Percentiles rank a stretch among this genome's conserved stretches.
phyloP scores from a whole-genome alignment of 2,113 vertebrate genomes.

The Calidris pugnax region DNA sequence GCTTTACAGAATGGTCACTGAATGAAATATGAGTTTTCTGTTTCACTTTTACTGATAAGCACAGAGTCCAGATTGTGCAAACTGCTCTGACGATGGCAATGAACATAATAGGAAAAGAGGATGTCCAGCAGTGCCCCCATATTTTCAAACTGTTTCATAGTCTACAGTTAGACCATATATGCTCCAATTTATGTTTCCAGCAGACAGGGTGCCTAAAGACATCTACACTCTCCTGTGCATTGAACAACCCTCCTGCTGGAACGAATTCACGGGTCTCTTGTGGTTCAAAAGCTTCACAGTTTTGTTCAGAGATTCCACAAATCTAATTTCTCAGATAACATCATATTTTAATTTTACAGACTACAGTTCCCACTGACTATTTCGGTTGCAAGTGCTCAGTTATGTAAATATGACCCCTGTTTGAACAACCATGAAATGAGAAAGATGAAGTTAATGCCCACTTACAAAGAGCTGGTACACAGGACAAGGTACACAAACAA shows the following conservation, averaged over 20 bases:
- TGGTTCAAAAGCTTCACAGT: background rate
- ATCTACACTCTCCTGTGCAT: background rate
- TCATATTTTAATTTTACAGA: background rate
- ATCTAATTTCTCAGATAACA: background rate
- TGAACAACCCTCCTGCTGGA: background rate
- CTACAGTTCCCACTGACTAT: background rate
- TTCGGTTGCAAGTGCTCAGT: background rate
- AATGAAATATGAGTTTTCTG: background rate
- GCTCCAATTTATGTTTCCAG: background rate
- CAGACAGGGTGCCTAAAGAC: background rate
- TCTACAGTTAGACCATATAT: background rate
- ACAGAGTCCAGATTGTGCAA: background rate
- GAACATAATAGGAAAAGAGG: background rate
- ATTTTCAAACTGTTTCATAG: background rate
- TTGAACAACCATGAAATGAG: conserved; percentile 46
- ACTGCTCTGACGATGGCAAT: background rate
- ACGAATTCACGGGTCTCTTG: background rate
- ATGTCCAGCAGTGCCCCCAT: background rate
- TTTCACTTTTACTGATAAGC: background rate
- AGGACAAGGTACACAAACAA: background rate
- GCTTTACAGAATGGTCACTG: background rate
- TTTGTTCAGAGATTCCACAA: background rate
- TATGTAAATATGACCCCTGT: background rate
- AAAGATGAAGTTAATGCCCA: conserved; percentile 26
- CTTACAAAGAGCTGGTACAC: background rate